Base-by-base conservation (phyloP, 2,888 invertebrate genomes). In the Torymus tubicola region DNA sequence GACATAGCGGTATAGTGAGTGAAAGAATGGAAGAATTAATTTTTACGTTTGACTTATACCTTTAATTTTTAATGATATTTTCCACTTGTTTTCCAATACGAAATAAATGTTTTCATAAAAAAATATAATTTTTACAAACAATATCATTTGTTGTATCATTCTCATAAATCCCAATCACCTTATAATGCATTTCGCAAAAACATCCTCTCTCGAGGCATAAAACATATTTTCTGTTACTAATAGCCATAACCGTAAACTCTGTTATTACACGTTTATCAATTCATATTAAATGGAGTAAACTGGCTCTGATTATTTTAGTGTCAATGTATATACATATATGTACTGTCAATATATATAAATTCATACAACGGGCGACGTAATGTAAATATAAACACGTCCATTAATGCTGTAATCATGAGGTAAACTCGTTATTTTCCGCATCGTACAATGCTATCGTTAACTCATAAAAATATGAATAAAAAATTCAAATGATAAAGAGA, bases 281-380 rank as follows among this genome's bases (percentile, higher is more conserved):
- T 50, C 65, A 65, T 31, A 65, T 21, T 18, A 18, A 73, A 73
- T 84, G 84, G 87, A 88, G 85, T 87, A 86, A 89, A 89, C 87
- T 87, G 89, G 88, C 89, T 89, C 88, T 89, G 89, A 89, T 89
- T 89, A 89, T 89, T 88, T 89, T 88, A 88, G 86, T 86, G 84
- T 88, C 87, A 86, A 78, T 71, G 42, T 71, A 75, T 55, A 55
- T 2, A 31, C 71, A 60, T 21, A 79, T 52, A 58, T 68, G 63
- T 75, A 81, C 71, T 64, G 68, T 70, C 16, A 0, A 52, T 71
- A 52, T 18, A 57, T 57, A 70, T 18, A 60, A 21, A 61, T 72
- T 79, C 75, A 75, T 78, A 65, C 74, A 77, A 80, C 69, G 67
- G 3, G 18, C 13, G n/a, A 10, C n/a, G 13, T 61, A 64, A 78